Evolutionary conservation across 2,113 vertebrate genomes (phyloP).

Genomic region (Sakesphorus luctuosus): DNA sequence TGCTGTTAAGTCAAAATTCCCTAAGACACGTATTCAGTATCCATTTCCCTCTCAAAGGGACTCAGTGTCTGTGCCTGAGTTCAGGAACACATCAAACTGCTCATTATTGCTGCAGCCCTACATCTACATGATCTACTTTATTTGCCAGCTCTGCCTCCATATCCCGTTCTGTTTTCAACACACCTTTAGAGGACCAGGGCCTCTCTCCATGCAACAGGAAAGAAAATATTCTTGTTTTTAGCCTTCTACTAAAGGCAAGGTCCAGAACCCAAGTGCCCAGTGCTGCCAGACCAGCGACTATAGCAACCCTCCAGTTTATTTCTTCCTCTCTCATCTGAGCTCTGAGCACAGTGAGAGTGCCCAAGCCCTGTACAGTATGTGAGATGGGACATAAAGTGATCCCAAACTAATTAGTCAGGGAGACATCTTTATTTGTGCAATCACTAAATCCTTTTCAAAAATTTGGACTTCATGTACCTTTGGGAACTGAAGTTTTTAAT

Average conservation of each 20-base stretch:
- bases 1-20: neutral
- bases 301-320: neutral
- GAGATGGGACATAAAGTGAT: neutral
- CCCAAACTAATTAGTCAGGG: neutral
- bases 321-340: neutral
- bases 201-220: neutral
- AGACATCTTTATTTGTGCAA: neutral
- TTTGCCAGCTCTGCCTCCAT: neutral
- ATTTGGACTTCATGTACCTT: neutral
- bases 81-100: neutral
- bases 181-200: neutral
- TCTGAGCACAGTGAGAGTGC: neutral
- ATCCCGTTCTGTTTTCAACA: neutral
- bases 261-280: neutral
- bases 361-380: neutral
- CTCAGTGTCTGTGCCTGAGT: neutral
- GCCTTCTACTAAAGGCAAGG: neutral
- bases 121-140: accelerated
- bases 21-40: neutral
- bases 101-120: neutral
- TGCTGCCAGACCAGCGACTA: neutral
- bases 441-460: neutral
- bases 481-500: conserved; percentile 28
- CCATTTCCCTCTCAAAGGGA: neutral
- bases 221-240: neutral